phyloP scores from a whole-genome alignment of 2,113 vertebrate genomes.

The Phyllopteryx taeniolatus region DNA sequence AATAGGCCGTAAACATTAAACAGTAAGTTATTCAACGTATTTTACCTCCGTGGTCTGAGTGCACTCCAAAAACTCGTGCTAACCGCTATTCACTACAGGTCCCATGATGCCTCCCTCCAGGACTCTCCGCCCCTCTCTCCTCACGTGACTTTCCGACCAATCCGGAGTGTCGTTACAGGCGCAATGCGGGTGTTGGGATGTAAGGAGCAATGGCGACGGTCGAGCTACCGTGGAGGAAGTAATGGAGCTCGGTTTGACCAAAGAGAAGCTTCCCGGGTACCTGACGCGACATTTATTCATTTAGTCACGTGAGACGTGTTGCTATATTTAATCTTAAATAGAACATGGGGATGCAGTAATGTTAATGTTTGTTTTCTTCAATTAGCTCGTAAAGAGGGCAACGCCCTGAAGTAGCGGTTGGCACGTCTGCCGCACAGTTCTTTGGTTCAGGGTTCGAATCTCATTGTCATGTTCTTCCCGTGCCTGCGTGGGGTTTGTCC shows the following conservation, averaged over 20 bases:
- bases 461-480: background rate
- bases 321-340: background rate
- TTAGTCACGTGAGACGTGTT: background rate
- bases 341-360: background rate
- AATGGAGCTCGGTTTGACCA: slow-evolving; percentile 45
- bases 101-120: slow-evolving; percentile 23
- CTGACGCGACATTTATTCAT: slow-evolving; percentile 19
- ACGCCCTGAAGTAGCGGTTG: background rate
- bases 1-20: too few species aligned
- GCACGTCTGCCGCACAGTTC: background rate
- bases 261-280: slow-evolving; percentile 45
- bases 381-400: background rate
- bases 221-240: slow-evolving; percentile 51
- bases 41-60: too few species aligned
- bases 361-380: background rate
- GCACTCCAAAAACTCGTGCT: too few species aligned
- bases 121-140: background rate
- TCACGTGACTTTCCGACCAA: slow-evolving; percentile 61
- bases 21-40: too few species aligned
- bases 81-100: slow-evolving; percentile 34
- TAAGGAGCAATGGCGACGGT: slow-evolving; percentile 78
- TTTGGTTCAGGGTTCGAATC: background rate
- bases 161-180: slow-evolving; percentile 68
- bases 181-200: slow-evolving; percentile 66
- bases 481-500: background rate